A percentile compares a stretch with the other conserved stretches of the same genome.
phyloP scores from a whole-genome alignment of 1,140 invertebrate genomes.

The Aphelenchoides fujianensis region DNA sequence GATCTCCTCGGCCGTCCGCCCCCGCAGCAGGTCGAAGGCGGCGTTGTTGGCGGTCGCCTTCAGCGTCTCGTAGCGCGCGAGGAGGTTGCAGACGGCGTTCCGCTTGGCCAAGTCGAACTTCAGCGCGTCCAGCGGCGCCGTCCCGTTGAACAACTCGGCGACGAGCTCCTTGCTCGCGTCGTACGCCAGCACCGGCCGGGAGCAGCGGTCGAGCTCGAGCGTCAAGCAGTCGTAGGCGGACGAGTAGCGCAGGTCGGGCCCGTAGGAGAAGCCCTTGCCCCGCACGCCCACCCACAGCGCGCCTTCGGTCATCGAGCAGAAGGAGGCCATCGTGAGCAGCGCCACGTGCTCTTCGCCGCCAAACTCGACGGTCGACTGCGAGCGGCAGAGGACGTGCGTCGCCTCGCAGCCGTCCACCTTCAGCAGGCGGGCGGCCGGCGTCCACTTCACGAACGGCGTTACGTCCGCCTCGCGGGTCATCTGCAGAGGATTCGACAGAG shows the following conservation, averaged over 20 bases:
- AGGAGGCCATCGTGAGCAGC: slow-evolving; percentile 76
- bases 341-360: slow-evolving; percentile 72
- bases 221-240: slow-evolving; percentile 73
- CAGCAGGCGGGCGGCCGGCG: slow-evolving; percentile 65
- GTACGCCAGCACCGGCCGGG: slow-evolving; percentile 74
- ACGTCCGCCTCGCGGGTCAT: background rate
- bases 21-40: slow-evolving; percentile 64
- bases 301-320: slow-evolving; percentile 80
- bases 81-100: slow-evolving; percentile 78
- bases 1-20: background rate
- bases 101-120: slow-evolving; percentile 78
- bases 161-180: slow-evolving; percentile 73
- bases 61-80: slow-evolving; percentile 75
- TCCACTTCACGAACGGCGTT: background rate
- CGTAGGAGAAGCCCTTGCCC: slow-evolving; percentile 77
- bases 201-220: slow-evolving; percentile 72
- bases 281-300: slow-evolving; percentile 81
- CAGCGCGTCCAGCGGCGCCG: slow-evolving; percentile 71
- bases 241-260: slow-evolving; percentile 69
- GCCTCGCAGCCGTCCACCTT: slow-evolving; percentile 80
- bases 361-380: slow-evolving; percentile 65
- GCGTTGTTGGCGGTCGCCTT: slow-evolving; percentile 72
- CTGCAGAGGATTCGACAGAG: background rate
- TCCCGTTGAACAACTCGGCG: slow-evolving; percentile 70
- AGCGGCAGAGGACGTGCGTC: slow-evolving; percentile 71